A percentile compares a stretch with the other conserved stretches of the same genome.
phyloP scores from a whole-genome alignment of 2,797 vertebrate genomes.

The Tenualosa ilisha region DNA sequence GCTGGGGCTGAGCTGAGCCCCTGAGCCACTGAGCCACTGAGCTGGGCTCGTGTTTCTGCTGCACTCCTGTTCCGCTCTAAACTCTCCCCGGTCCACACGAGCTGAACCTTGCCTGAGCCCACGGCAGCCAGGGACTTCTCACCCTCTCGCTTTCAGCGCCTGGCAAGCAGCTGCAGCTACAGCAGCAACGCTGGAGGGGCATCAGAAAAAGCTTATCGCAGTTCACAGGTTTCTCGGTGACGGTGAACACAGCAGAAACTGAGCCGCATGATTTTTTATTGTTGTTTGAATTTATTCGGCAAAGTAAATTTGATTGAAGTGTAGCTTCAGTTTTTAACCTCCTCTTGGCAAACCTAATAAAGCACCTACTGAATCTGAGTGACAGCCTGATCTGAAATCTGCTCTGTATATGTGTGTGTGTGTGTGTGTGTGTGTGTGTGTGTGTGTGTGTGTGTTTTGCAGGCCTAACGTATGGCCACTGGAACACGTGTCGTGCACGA shows the following conservation, averaged over 20 bases:
- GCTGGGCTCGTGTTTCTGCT: not conserved
- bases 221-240: not conserved
- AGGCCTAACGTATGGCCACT: not conserved
- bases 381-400: slow-evolving; percentile 26
- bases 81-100: not conserved
- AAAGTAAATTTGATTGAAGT: slow-evolving; percentile 16
- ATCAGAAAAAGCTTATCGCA: slow-evolving; percentile 7
- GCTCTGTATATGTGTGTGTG: slow-evolving; percentile 29
- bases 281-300: not conserved
- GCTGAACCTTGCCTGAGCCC: not conserved
- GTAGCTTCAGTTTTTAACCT: not conserved
- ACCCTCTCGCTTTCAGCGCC: slow-evolving; percentile 16
- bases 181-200: not conserved
- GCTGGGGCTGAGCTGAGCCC: not conserved
- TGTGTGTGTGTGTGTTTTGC: not conserved
- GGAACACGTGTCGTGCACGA: not conserved
- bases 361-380: not conserved
- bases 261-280: not conserved
- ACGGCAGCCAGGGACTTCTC: not conserved
- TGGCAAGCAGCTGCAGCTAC: not conserved
- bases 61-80: not conserved
- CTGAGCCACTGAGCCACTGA: not conserved
- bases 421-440: not conserved
- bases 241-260: not conserved
- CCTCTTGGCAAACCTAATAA: not conserved